phyloP scores from a whole-genome alignment of 2,888 invertebrate genomes.

The Timema cristinae region DNA sequence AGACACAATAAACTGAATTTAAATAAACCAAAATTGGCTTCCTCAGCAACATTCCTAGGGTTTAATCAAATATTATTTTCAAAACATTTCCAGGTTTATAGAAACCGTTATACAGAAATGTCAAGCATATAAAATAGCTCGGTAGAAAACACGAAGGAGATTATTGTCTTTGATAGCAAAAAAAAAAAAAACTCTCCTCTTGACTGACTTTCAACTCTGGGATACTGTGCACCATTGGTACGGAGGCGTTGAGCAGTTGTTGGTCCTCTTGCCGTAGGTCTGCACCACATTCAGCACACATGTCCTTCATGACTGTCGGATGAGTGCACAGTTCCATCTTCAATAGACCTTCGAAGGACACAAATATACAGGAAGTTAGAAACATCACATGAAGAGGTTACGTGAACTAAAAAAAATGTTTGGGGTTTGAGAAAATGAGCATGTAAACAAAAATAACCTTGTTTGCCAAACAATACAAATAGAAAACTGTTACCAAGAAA shows the following conservation, averaged over 20 bases:
- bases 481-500: too few species aligned
- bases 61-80: too few species aligned
- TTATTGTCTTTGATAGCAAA: too few species aligned
- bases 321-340: constrained; percentile 82
- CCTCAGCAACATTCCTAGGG: too few species aligned
- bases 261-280: constrained; percentile 77
- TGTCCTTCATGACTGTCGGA: constrained; percentile 95
- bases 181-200: constrained; percentile 50
- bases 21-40: too few species aligned
- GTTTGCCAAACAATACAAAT: too few species aligned
- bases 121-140: neutral
- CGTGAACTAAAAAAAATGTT: neutral
- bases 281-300: constrained; percentile 97
- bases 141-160: neutral
- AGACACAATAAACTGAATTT: neutral
- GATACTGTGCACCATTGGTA: constrained; percentile 97
- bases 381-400: neutral
- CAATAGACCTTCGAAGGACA: constrained; percentile 60
- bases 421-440: too few species aligned
- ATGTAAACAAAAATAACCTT: too few species aligned
- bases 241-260: constrained; percentile 61
- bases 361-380: constrained; percentile 30
- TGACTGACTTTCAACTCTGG: constrained; percentile 91
- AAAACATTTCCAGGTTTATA: neutral
- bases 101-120: neutral